These are phyloP conservation scores for Leptatherina wallacei DNA, from an alignment of 2,797 vertebrate genomes.

Conservation along the genomic window DNA sequence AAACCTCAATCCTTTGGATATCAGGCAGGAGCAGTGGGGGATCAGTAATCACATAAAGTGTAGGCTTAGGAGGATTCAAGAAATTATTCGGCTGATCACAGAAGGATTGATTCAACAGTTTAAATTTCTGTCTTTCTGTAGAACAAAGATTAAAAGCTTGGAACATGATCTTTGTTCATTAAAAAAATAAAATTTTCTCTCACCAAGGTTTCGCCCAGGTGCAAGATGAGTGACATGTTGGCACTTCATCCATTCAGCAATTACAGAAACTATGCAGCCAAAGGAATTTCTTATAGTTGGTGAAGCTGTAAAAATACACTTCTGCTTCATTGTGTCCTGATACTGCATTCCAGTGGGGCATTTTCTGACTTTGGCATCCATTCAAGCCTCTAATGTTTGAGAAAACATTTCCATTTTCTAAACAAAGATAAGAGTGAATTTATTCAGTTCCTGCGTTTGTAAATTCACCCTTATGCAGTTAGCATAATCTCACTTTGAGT, in stretches of 20 bases:
- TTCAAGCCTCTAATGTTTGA: conserved; percentile 18
- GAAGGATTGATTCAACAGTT: conserved; percentile 31
- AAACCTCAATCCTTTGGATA: conserved; percentile 32
- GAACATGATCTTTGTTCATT: conserved; percentile 21
- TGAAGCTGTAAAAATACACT: conserved; percentile 38
- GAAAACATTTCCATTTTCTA: conserved; percentile 22
- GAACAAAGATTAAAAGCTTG: conserved; percentile 48
- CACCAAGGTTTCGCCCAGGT: conserved; percentile 45
- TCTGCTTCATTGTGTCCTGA: conserved; percentile 12
- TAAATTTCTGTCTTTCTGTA: conserved; percentile 17
- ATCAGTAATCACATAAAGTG: conserved; percentile 15
- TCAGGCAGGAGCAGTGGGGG: conserved; percentile 13
- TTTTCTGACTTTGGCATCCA: conserved; percentile 16
- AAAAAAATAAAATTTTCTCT: conserved; percentile 27
- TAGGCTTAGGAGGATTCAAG: conserved; percentile 36
- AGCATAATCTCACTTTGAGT: conserved; percentile 25
- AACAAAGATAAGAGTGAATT: conserved; percentile 37
- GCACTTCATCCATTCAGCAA: conserved; percentile 9
- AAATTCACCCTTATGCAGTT: conserved; percentile 33
- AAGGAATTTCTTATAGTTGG: conserved; percentile 34
- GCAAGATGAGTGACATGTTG: conserved; percentile 41
- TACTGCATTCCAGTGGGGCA: not conserved
- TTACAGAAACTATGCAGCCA: conserved; percentile 15
- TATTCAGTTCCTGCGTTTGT: conserved; percentile 29
- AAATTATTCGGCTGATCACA: conserved; percentile 42